These are phyloP conservation scores for Dendrolimus punctatus DNA, from an alignment of 1,140 invertebrate genomes.

Conservation along the genomic window DNA sequence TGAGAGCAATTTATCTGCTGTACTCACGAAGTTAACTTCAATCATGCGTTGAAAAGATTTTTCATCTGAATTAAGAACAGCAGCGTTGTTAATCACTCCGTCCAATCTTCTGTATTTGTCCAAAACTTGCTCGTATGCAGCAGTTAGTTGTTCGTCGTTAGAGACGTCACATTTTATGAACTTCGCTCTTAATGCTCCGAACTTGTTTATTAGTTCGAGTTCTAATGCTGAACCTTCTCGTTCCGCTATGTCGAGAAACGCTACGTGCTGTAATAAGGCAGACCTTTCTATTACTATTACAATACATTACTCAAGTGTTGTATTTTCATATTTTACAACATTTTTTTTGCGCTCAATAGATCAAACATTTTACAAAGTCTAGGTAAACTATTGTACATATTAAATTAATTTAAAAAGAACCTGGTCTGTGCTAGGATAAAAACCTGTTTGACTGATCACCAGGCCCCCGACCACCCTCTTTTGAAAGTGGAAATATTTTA, in stretches of 20 bases:
- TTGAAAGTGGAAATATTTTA: too few species aligned
- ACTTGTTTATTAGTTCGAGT: slow-evolving; percentile 41
- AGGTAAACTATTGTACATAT: too few species aligned
- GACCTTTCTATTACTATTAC: slow-evolving; percentile 1
- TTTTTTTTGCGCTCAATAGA: too few species aligned
- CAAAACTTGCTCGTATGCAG: slow-evolving; percentile 75
- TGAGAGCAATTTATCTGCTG: too few species aligned
- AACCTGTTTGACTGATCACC: too few species aligned
- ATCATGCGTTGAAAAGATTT: slow-evolving; percentile 42
- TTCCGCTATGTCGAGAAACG: slow-evolving; percentile 48
- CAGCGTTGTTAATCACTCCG: slow-evolving; percentile 80
- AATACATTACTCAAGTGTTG: background rate
- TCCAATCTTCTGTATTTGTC: slow-evolving; percentile 75
- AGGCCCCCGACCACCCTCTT: too few species aligned
- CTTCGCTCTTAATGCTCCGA: slow-evolving; percentile 52
- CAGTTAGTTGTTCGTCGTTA: slow-evolving; percentile 74
- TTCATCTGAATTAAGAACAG: slow-evolving; percentile 44
- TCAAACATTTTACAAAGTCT: too few species aligned
- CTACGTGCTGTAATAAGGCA: slow-evolving; percentile 47
- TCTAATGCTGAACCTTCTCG: slow-evolving; percentile 44
- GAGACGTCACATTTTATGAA: slow-evolving; percentile 78
- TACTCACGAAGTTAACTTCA: slow-evolving; percentile 63
- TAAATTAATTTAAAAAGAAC: too few species aligned
- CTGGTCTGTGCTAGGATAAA: too few species aligned
- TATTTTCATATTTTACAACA: background rate